Evolutionary conservation across 1,140 invertebrate species (phyloP).

Genomic region (Formica selysi): DNA sequence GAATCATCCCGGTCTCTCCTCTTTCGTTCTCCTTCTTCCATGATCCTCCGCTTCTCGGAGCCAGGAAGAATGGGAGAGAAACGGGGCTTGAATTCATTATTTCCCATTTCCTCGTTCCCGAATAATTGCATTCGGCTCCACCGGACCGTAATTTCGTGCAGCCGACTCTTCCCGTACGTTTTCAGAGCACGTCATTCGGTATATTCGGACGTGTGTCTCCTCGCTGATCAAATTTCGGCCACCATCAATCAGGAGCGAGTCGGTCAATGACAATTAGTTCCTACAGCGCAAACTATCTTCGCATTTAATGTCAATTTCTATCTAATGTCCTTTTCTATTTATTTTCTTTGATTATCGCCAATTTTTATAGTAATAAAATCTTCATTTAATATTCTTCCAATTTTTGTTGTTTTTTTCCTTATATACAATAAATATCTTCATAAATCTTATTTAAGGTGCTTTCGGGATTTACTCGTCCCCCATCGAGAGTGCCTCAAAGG

Average conservation of each 20-base stretch:
- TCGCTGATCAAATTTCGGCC: slow-evolving; percentile 33
- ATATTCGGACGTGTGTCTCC: neutral
- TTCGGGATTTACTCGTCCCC: slow-evolving; percentile 5
- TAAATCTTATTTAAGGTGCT: neutral
- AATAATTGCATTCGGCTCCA: slow-evolving; percentile 75
- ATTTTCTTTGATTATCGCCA: neutral
- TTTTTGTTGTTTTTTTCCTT: neutral
- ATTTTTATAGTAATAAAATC: neutral
- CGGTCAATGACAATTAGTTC: neutral
- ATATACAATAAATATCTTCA: neutral
- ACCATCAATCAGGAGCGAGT: slow-evolving; percentile 18
- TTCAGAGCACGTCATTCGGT: slow-evolving; percentile 11
- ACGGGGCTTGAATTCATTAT: slow-evolving; percentile 80
- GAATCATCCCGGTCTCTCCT: slow-evolving; percentile 56
- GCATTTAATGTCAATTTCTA: neutral
- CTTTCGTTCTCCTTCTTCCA: slow-evolving; percentile 39
- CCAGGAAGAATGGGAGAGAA: slow-evolving; percentile 46
- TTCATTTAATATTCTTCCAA: neutral
- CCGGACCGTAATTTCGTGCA: slow-evolving; percentile 67
- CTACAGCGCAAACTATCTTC: neutral
- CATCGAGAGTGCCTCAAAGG: slow-evolving; percentile 22
- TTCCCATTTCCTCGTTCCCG: slow-evolving; percentile 74
- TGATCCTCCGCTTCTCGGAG: slow-evolving; percentile 38
- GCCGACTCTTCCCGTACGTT: slow-evolving; percentile 43
- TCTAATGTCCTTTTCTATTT: neutral